Evolutionary conservation across 1,140 invertebrate species (phyloP).

Genomic region (Sitobion miscanthi): DNA sequence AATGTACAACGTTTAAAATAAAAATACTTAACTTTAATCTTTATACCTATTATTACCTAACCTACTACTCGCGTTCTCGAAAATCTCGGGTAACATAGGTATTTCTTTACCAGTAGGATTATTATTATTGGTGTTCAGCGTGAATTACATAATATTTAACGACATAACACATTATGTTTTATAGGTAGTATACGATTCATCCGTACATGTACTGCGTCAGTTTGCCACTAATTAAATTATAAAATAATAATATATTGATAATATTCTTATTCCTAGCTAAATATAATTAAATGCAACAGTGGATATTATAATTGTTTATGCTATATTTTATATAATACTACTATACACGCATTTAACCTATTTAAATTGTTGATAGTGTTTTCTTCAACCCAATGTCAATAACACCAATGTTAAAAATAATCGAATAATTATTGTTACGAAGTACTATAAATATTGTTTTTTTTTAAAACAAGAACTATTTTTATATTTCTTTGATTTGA

Average conservation of each 20-base stretch:
- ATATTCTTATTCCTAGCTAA: background rate
- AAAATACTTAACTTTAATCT: background rate
- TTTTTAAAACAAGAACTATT: background rate
- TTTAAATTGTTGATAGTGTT: constrained; percentile 1
- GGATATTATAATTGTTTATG: background rate
- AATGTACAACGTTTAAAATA: background rate
- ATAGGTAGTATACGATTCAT: background rate
- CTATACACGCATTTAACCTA: background rate
- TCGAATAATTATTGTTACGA: background rate
- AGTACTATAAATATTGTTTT: background rate
- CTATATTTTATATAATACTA: background rate
- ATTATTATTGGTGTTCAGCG: background rate
- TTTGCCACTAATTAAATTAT: constrained; percentile 3
- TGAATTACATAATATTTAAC: background rate
- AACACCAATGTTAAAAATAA: background rate
- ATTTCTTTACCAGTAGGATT: background rate
- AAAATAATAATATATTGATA: constrained; percentile 9
- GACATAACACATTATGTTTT: background rate
- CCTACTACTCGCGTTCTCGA: background rate
- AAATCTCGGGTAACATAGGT: background rate
- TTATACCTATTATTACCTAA: background rate
- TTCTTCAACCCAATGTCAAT: background rate
- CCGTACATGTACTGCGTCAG: background rate
- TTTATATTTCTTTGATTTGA: background rate
- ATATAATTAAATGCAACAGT: background rate